Conservation (phyloP, 2,888 invertebrate genomes). For the Balanococcus diminutus region DNA sequence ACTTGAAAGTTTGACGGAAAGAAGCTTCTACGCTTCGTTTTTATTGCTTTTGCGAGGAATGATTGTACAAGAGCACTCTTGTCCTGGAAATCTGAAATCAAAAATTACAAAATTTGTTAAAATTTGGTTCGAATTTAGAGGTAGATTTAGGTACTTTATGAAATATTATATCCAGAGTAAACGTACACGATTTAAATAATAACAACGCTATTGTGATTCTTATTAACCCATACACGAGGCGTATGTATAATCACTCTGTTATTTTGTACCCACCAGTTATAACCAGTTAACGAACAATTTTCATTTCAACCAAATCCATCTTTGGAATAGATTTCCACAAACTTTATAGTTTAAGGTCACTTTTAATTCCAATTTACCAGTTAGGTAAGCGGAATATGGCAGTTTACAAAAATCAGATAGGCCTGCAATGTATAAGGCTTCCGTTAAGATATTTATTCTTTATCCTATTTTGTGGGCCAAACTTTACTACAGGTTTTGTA, state of each 20-base stretch:
- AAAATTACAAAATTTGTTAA: background rate
- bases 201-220: background rate
- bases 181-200: background rate
- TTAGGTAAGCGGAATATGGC: background rate
- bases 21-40: background rate
- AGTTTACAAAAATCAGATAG: background rate
- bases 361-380: background rate
- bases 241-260: background rate
- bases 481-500: too few species aligned
- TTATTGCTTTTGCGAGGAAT: slow-evolving; percentile 12
- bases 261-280: slow-evolving; percentile 29
- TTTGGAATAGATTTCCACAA: slow-evolving; percentile 2
- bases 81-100: background rate
- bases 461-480: too few species aligned
- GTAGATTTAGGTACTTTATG: background rate
- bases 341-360: slow-evolving; percentile 13
- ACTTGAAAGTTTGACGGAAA: background rate
- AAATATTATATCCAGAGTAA: background rate
- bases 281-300: slow-evolving; percentile 15
- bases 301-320: slow-evolving; percentile 21
- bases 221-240: background rate
- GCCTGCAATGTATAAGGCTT: slow-evolving; percentile 1
- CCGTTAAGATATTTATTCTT: background rate
- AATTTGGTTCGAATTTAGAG: background rate
- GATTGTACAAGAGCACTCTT: background rate